phyloP scores from a whole-genome alignment of 1,140 invertebrate genomes.

The Ceratoteleas bidentatus region DNA sequence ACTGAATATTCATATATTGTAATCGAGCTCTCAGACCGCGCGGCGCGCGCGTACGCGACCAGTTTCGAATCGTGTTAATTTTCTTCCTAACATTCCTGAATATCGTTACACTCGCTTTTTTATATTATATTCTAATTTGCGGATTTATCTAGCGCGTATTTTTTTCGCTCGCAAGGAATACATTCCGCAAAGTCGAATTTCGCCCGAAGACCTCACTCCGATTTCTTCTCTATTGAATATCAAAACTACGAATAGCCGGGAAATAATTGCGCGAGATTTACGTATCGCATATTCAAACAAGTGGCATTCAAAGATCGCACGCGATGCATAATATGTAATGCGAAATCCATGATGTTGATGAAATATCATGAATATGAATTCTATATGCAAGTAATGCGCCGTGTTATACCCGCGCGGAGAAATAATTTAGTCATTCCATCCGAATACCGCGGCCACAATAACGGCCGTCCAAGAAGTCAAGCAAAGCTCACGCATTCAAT shows the following conservation, averaged over 20 bases:
- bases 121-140: constrained; percentile 8
- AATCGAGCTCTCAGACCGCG: constrained; percentile 75
- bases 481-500: not conserved
- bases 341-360: constrained; percentile 41
- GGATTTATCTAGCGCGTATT: not conserved
- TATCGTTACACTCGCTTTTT: constrained; percentile 40
- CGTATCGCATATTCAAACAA: constrained; percentile 17
- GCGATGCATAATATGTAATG: too few species aligned
- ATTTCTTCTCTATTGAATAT: too few species aligned
- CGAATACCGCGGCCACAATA: constrained; percentile 9
- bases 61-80: constrained; percentile 60
- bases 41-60: constrained; percentile 55
- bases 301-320: constrained; percentile 26
- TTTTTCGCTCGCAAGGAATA: too few species aligned
- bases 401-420: constrained; percentile 25
- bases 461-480: constrained; percentile 3
- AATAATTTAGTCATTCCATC: constrained; percentile 33
- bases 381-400: constrained; percentile 20
- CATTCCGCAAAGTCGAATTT: too few species aligned
- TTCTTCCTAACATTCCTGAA: constrained; percentile 44
- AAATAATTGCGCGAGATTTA: constrained; percentile 19
- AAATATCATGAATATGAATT: constrained; percentile 42
- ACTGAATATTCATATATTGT: constrained; percentile 81
- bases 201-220: too few species aligned
- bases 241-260: too few species aligned